These are phyloP conservation scores for Hylaeus anthracinus DNA, from an alignment of 1,140 invertebrate genomes.

Conservation along the genomic window DNA sequence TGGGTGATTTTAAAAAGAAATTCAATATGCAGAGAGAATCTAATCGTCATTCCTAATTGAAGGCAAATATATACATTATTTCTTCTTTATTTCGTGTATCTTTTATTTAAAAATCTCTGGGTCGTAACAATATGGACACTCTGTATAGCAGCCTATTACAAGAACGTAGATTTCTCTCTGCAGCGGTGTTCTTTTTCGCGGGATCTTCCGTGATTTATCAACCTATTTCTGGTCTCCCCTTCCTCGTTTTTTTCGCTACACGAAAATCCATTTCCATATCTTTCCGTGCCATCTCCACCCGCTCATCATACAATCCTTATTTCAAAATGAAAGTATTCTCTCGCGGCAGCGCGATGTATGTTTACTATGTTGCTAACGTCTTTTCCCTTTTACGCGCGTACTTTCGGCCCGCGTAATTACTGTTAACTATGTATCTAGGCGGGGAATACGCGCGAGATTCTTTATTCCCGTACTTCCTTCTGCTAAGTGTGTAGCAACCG, in stretches of 20 bases:
- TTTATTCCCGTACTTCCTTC: conserved; percentile 22
- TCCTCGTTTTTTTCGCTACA: background rate
- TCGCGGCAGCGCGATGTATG: background rate
- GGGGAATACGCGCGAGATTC: conserved; percentile 12
- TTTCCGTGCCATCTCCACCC: conserved; percentile 26
- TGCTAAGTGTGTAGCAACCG: conserved; percentile 23
- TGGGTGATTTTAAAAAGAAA: no score
- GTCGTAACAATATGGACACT: no score
- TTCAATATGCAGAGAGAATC: no score
- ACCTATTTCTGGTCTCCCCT: background rate
- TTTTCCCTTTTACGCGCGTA: background rate
- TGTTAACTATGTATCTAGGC: conserved; percentile 28
- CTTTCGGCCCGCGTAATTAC: conserved; percentile 23
- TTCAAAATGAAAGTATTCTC: conserved; percentile 25
- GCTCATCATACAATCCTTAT: conserved; percentile 27
- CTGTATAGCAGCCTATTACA: background rate
- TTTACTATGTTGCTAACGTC: conserved; percentile 21
- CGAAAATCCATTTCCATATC: conserved; percentile 38
- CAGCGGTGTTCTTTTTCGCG: background rate
- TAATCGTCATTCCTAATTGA: no score
- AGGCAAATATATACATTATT: no score
- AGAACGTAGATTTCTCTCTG: background rate
- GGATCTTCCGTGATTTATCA: conserved; percentile 5
- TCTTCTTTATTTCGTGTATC: no score
- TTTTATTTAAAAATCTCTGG: no score